Conservation (phyloP, 2,888 invertebrate genomes). For the Dysmachus trigonus region DNA sequence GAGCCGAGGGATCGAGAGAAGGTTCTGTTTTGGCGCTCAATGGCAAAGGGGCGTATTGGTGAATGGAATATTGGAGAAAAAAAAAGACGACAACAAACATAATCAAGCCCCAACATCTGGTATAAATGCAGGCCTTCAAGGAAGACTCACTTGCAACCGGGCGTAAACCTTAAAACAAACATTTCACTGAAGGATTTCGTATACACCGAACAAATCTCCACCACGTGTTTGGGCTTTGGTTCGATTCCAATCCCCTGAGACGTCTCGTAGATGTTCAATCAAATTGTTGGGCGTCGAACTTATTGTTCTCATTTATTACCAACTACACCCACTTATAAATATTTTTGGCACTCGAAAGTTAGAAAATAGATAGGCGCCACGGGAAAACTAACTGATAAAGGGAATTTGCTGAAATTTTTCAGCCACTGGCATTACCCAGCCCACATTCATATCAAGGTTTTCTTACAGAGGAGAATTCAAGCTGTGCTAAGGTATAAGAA, state of each 20-base stretch:
- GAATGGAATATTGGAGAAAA: neutral
- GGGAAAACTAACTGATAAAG: neutral
- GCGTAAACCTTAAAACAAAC: slow-evolving; percentile 13
- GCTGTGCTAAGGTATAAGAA: neutral
- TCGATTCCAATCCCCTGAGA: slow-evolving; percentile 2
- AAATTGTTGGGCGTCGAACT: slow-evolving; percentile 24
- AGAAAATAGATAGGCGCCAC: neutral
- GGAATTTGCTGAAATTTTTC: neutral
- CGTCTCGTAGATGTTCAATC: neutral
- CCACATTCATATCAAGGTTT: neutral
- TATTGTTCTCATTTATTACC: slow-evolving; percentile 6
- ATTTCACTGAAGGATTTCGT: neutral
- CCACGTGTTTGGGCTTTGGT: slow-evolving; percentile 8
- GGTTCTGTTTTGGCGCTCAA: neutral
- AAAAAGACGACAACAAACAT: slow-evolving; percentile 22
- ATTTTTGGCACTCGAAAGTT: slow-evolving; percentile 23
- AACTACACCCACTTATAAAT: slow-evolving; percentile 21
- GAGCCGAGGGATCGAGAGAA: neutral
- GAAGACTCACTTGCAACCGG: slow-evolving; percentile 6
- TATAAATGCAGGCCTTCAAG: neutral
- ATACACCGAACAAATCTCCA: neutral
- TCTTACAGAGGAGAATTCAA: neutral
- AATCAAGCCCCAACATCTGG: slow-evolving; percentile 2
- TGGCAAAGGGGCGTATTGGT: slow-evolving; percentile 24
- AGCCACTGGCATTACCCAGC: neutral